Evolutionary conservation across 2,888 invertebrate genomes (phyloP), one percentile per base, ranked within the genome.

Genomic region (Coelinius sp.): DNA sequence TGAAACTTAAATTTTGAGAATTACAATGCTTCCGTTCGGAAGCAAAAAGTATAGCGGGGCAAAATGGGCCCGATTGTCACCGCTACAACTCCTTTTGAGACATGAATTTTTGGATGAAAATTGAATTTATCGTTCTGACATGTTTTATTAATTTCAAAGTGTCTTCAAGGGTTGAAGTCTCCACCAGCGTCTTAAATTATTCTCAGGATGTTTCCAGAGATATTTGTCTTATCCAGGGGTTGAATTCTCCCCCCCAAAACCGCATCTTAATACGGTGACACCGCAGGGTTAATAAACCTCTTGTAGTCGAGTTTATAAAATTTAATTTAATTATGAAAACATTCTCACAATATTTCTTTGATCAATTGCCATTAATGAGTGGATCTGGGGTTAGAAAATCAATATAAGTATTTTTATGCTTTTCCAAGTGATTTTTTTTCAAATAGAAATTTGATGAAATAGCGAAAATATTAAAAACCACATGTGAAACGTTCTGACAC

Each of bases 281-380:
- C 84, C 84, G 75, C 84, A 81, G 82, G 83, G 84, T 86, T 86
- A 86, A 87, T 87, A 87, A 86, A 86, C 81, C 80, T 35, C 38
- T 38, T 64, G 65, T 65, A 65, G 12, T 35, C 10, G n/a, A 17
- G 10, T 46, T 17, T 66, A 31, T 24, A 66, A 52, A 22, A 52
- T 35, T 66, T 31, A 52, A 12, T 31, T 52, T 20, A 25, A 66
- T 66, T 46, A 27, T 49, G 7, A 20, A 27, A 46, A 44, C n/a
- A 8, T 7, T 56, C 27, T 20, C 46, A 20, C 41, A 35, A 35
- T 35, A 41, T 41, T 41, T 49, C 1, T 14, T 49, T n/a, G 14
- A 64, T 44, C 14, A 27, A 62, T 35, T 14, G n/a, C 14, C 44
- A 35, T 35, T 41, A n/a, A n/a, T 0, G 4, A 12, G 41, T n/a